Evolutionary conservation across 2,113 vertebrate genomes (phyloP), one percentile per base, ranked within the genome.

Genomic region (Scomber japonicus): DNA sequence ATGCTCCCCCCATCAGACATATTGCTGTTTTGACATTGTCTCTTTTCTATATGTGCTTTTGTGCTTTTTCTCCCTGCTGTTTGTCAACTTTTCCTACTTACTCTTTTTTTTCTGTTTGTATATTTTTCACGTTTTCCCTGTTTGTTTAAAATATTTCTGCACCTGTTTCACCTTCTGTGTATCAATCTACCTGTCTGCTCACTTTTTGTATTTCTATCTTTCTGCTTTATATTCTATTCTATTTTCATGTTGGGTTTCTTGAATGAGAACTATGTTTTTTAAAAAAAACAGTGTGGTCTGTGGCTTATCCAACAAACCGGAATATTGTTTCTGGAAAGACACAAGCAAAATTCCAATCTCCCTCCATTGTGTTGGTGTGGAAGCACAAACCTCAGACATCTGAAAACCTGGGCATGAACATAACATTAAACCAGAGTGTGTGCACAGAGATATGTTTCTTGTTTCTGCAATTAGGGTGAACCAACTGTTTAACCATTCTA

Each of bases 1-100:
- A 27, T 53, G 0, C 65, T 72, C 49, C 30, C 44, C 83, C 70
- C 24, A 27, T 76, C 55, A 81, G 75, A 75, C 73, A 53, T 78
- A 71, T 80, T 80, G 78, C 53, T 45, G 54, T 71, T 80, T 21
- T 81, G 67, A 69, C n/a, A 2, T 62, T 6, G 54, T 64, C n/a
- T 21, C 13, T 16, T n/a, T 46, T 50, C 10, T 51, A 9, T 49
- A 11, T 24, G 17, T 31, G 7, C 16, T 30, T 64, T 71, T 27
- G 16, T 69, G 46, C 19, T 35, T 59, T 62, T 68, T 68, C 3
- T 49, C 30, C 21, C 30, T 51, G n/a, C 7, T 48, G 50, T 59
- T 65, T 72, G 50, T 27, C 62, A 45, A 60, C 4, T 49, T 49
- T 19, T 7, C 24, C 12, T 16, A 35, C 21, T 17, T 54, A 1